Evolutionary conservation across 1,140 invertebrate species (phyloP).

Genomic region (Saxidomus purpurata): DNA sequence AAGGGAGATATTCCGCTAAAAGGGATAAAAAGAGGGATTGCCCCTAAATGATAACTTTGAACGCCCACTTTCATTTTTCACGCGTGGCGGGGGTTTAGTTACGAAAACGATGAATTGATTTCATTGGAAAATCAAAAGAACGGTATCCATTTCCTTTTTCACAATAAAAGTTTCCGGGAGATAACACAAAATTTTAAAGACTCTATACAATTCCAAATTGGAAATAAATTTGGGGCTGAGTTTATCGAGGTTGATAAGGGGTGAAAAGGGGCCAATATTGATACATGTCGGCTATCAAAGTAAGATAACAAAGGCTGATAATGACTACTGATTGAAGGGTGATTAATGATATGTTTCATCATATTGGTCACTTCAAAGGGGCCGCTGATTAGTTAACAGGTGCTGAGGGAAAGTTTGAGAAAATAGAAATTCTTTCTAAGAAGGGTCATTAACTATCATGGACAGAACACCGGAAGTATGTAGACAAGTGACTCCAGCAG

Average conservation of each 20-base stretch:
- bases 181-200: conserved; percentile 41
- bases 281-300: not conserved
- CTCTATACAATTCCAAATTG: conserved; percentile 51
- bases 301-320: conserved; percentile 50
- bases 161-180: conserved; percentile 16
- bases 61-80: not conserved
- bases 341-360: conserved; percentile 62
- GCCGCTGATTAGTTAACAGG: conserved; percentile 50
- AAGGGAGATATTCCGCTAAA: not conserved
- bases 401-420: conserved; percentile 21
- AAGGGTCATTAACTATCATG: not conserved
- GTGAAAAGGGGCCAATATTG: conserved; percentile 12
- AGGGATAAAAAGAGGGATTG: not conserved
- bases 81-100: conserved; percentile 28
- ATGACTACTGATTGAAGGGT: conserved; percentile 21
- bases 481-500: not conserved
- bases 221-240: conserved; percentile 49
- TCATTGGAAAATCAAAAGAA: conserved; percentile 39
- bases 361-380: conserved; percentile 63
- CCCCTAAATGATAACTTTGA: not conserved
- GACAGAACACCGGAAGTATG: not conserved
- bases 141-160: conserved; percentile 7
- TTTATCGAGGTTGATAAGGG: conserved; percentile 15
- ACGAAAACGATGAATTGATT: conserved; percentile 44
- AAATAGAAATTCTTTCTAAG: conserved; percentile 31